Conservation (phyloP, 2,888 invertebrate genomes). For the Volucella inflata region DNA sequence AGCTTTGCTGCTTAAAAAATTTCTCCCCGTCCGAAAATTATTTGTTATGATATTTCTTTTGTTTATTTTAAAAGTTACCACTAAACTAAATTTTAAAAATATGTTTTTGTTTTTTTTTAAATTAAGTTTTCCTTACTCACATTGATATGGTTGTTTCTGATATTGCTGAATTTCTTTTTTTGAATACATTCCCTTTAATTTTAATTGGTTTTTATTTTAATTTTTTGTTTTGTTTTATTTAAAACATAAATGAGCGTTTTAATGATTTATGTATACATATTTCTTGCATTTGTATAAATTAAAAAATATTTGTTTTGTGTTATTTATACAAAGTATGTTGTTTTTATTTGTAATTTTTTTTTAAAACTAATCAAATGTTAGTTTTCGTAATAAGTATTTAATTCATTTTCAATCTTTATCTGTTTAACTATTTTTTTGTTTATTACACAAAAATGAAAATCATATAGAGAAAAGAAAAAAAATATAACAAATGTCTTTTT, state of each 20-base stretch:
- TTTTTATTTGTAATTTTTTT: slow-evolving; percentile 32
- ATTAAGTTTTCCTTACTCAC: slow-evolving; percentile 70
- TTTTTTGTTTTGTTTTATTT: slow-evolving; percentile 47
- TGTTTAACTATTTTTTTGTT: slow-evolving; percentile 46
- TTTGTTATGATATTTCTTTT: slow-evolving; percentile 28
- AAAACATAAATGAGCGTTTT: slow-evolving; percentile 68
- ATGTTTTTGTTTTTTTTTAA: slow-evolving; percentile 25
- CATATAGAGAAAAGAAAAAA: slow-evolving; percentile 39
- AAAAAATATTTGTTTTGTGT: slow-evolving; percentile 59
- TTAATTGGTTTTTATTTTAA: slow-evolving; percentile 21
- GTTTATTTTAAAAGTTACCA: slow-evolving; percentile 44
- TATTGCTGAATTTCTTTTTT: slow-evolving; percentile 75
- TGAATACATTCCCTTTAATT: slow-evolving; percentile 48
- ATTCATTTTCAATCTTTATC: slow-evolving; percentile 19
- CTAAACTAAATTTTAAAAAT: slow-evolving; percentile 66
- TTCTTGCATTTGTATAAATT: slow-evolving; percentile 63
- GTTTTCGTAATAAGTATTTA: slow-evolving; percentile 9
- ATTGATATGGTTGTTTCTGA: slow-evolving; percentile 77
- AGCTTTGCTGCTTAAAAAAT: slow-evolving; percentile 12
- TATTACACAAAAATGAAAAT: slow-evolving; percentile 18
- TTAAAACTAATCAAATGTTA: slow-evolving; percentile 46
- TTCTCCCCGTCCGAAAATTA: slow-evolving; percentile 69
- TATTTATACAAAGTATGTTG: slow-evolving; percentile 60
- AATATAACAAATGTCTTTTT: slow-evolving; percentile 69
- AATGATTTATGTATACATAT: slow-evolving; percentile 54